Evolutionary conservation across 2,888 invertebrate species (phyloP).

Genomic region (Ophion ellenae): DNA sequence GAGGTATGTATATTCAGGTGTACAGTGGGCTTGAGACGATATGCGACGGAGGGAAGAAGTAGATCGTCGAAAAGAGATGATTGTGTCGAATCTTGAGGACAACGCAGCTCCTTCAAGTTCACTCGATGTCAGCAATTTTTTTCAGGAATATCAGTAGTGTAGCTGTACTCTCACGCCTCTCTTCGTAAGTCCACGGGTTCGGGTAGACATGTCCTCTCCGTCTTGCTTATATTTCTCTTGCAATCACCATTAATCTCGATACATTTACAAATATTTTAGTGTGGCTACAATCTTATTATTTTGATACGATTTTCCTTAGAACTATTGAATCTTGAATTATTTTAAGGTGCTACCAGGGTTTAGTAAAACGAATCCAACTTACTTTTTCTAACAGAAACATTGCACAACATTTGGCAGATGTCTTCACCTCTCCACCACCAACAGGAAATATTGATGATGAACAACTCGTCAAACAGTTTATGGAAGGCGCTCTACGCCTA

Average conservation of each 20-base stretch:
- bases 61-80: slow-evolving; percentile 47
- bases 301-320: too few relatives aligned
- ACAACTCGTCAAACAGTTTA: too few relatives aligned
- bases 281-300: too few relatives aligned
- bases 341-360: too few relatives aligned
- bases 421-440: too few relatives aligned
- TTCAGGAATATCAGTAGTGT: neutral
- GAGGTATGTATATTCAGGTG: slow-evolving; percentile 8
- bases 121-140: slow-evolving; percentile 64
- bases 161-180: slow-evolving; percentile 20
- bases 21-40: slow-evolving; percentile 28
- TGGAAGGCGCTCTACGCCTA: too few relatives aligned
- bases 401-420: too few relatives aligned
- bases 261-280: too few relatives aligned
- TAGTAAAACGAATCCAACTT: too few relatives aligned
- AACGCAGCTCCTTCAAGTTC: slow-evolving; percentile 68
- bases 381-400: too few relatives aligned
- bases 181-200: slow-evolving; percentile 1
- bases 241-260: neutral
- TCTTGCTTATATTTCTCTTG: neutral
- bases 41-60: slow-evolving; percentile 40
- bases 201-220: neutral
- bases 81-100: slow-evolving; percentile 67
- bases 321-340: too few relatives aligned
- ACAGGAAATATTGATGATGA: too few relatives aligned